phyloP scores from a whole-genome alignment of 2,888 invertebrate species.

The Pharmacophagus antenor region DNA sequence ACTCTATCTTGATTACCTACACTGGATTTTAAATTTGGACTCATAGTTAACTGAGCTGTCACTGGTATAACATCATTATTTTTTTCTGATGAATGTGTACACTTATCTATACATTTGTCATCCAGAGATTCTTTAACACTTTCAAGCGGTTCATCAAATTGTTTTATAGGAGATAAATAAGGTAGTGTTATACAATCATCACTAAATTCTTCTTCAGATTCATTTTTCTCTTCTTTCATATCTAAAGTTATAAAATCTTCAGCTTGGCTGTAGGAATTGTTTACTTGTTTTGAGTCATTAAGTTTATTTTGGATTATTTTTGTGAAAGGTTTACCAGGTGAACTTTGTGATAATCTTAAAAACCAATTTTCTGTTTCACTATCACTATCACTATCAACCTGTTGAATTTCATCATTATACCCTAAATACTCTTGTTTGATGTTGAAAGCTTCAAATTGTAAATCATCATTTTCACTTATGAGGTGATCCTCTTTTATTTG shows the following conservation, averaged over 20 bases:
- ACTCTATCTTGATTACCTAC: conserved; percentile 39
- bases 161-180: conserved; percentile 34
- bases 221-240: conserved; percentile 39
- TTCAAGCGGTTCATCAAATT: conserved; percentile 30
- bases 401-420: conserved; percentile 62
- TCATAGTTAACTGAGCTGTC: neutral
- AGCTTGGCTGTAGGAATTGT: conserved; percentile 68
- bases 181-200: conserved; percentile 58
- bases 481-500: conserved; percentile 38
- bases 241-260: conserved; percentile 47
- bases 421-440: conserved; percentile 66
- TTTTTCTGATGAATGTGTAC: conserved; percentile 5
- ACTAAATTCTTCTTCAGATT: conserved; percentile 49
- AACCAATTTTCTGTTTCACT: conserved; percentile 78
- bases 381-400: conserved; percentile 70
- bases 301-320: conserved; percentile 40
- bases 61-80: neutral
- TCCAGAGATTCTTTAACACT: conserved; percentile 1
- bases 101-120: conserved; percentile 1
- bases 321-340: conserved; percentile 62
- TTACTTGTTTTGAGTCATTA: conserved; percentile 44
- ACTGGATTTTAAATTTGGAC: neutral
- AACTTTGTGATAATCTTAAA: conserved; percentile 75
- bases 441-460: conserved; percentile 62
- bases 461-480: conserved; percentile 56